Evolutionary conservation across 2,888 invertebrate species (phyloP).

Genomic region (Esperia sulphurella): DNA sequence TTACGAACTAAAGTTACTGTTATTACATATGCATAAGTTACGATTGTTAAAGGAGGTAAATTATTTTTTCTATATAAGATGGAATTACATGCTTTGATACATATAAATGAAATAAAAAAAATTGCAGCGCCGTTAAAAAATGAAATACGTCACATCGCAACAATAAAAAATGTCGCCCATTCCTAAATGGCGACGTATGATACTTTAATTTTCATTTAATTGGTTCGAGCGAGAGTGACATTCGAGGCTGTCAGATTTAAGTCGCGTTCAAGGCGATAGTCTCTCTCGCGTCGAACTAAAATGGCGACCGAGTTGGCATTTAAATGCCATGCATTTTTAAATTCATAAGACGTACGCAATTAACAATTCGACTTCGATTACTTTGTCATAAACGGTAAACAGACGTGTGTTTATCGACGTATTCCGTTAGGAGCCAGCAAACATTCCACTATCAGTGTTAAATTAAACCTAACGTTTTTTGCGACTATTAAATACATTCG

Average conservation of each 20-base stretch:
- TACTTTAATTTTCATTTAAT: conserved; percentile 62
- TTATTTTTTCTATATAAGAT: no score
- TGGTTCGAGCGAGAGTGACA: conserved; percentile 69
- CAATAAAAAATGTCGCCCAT: conserved; percentile 17
- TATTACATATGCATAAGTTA: no score
- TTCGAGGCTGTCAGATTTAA: conserved; percentile 78
- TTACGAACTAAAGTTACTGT: no score
- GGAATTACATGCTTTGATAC: no score
- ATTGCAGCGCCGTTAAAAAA: conserved; percentile 6
- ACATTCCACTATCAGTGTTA: conserved; percentile 47
- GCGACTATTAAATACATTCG: conserved; percentile 47
- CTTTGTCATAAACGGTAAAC: conserved; percentile 66
- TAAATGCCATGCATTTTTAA: conserved; percentile 79
- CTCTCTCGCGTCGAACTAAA: conserved; percentile 69
- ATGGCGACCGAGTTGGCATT: conserved; percentile 75
- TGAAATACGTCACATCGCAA: conserved; percentile 5
- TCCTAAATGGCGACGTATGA: conserved; percentile 25
- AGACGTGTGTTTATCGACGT: conserved; percentile 43
- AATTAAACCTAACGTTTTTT: conserved; percentile 55
- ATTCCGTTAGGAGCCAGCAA: conserved; percentile 48
- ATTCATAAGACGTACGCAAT: conserved; percentile 70
- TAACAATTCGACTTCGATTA: conserved; percentile 71
- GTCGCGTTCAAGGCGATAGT: conserved; percentile 75
- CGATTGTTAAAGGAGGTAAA: no score
- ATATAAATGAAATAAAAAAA: no score